Conservation (phyloP, 2,888 invertebrate genomes). For the Chydorus sphaericus region DNA sequence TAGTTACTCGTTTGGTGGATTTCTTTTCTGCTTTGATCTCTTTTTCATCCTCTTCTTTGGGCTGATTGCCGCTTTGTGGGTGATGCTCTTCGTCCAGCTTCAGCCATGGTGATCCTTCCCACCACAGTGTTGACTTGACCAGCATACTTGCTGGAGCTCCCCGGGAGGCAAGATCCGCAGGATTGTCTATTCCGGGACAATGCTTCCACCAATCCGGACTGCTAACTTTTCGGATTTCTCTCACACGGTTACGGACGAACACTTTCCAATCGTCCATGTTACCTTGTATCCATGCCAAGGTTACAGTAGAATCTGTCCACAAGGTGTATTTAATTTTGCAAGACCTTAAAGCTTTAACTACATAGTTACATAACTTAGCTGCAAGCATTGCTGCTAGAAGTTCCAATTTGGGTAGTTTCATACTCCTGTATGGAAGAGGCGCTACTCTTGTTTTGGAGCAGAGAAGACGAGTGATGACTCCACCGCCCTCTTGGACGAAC, state of each 20-base stretch:
- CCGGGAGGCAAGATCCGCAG: conserved; percentile 21
- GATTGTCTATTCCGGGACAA: conserved; percentile 21
- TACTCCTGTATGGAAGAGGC: conserved; percentile 18
- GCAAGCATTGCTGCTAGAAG: conserved; percentile 16
- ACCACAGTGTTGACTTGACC: too few relatives aligned
- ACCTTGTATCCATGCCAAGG: conserved; percentile 19
- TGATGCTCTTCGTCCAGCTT: too few relatives aligned
- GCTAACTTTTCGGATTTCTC: conserved; percentile 18
- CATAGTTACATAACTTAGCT: not conserved
- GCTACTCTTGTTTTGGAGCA: conserved; percentile 19
- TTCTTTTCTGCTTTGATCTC: too few relatives aligned
- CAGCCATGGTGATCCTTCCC: too few relatives aligned
- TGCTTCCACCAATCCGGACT: conserved; percentile 19
- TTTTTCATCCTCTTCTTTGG: too few relatives aligned
- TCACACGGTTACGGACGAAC: conserved; percentile 21
- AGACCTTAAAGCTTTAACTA: not conserved
- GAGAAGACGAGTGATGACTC: conserved; percentile 7
- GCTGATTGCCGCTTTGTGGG: too few relatives aligned
- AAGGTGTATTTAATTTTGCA: not conserved
- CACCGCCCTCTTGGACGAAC: not conserved
- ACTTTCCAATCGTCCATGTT: conserved; percentile 17
- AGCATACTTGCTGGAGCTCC: conserved; percentile 18
- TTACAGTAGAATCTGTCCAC: conserved; percentile 19
- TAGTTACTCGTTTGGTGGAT: too few relatives aligned
- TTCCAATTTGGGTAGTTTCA: conserved; percentile 20